Conservation (phyloP, 2,888 invertebrate genomes). For the Cantharis lateralis region DNA sequence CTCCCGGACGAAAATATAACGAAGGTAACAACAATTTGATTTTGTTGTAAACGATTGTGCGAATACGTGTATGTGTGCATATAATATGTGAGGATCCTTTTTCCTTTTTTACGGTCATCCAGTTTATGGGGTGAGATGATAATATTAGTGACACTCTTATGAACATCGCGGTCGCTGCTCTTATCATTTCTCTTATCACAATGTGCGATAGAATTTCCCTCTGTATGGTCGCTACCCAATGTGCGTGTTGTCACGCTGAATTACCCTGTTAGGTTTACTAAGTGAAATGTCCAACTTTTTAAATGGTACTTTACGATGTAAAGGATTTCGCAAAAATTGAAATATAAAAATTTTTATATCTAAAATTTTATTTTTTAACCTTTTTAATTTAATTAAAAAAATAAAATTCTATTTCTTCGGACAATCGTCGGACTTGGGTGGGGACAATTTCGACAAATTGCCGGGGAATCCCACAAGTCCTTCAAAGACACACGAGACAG, state of each 20-base stretch:
- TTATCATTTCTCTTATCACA: conserved; percentile 49
- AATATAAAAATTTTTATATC: background rate
- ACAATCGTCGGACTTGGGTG: background rate
- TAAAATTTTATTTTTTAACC: background rate
- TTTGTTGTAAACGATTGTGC: background rate
- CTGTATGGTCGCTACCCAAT: conserved; percentile 36
- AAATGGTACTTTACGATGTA: background rate
- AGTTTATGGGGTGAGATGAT: conserved; percentile 53
- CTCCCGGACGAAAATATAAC: background rate
- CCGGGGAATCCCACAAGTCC: conserved; percentile 40
- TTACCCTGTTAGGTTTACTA: conserved; percentile 22
- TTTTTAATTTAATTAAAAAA: background rate
- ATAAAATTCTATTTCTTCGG: background rate
- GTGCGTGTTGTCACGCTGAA: conserved; percentile 25
- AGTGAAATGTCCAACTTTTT: conserved; percentile 19
- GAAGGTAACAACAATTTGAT: background rate
- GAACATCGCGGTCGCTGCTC: conserved; percentile 43
- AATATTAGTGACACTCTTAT: conserved; percentile 52
- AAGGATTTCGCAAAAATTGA: background rate
- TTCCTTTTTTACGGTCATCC: conserved; percentile 53
- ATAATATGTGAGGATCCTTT: conserved; percentile 35
- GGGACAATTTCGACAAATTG: conserved; percentile 29
- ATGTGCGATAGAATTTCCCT: conserved; percentile 43
- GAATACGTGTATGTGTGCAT: conserved; percentile 7
- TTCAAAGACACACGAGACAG: conserved; percentile 37